Evolutionary conservation across 2,113 vertebrate genomes (phyloP), one percentile per base, ranked within the genome.

Genomic region (Lophochroa leadbeateri): DNA sequence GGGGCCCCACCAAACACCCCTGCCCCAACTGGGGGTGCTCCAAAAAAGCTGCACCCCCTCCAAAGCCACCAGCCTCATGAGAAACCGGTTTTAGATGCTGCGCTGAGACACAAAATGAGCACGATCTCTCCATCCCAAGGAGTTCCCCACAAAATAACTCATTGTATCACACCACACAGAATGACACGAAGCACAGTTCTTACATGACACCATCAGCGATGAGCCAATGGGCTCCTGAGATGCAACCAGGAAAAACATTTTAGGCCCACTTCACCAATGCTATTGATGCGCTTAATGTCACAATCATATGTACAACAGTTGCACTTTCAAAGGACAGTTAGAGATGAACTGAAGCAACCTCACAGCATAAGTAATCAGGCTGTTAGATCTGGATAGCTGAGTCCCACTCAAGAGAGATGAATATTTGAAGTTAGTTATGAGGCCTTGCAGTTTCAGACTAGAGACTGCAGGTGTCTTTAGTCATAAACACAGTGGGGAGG

Each of bases 141-240:
- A 71, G 13, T 52, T 84, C 58, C 21, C 14, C 0, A 0, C 19
- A 78, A 35, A 61, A 82, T 37, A 39, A 52, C 81, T 43, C 29
- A 5, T 60, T 0, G 0, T 50, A 39, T 79, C 27, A 29, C 0
- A 0, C 17, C 37, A 39, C 50, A 46, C n/a, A 49, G 41, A n/a
- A 46, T 29, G 25, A 46, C n/a, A 50, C 0, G 4, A 77, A 67
- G 12, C 4, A 43, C 27, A 25, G 58, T 53, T 78, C 60, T 92
- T 33, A 74, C 9, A 19, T 21, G 49, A 17, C 24, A 61, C 5
- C 1, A 4, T 49, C 41, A 58, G 10, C 2, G 1, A 57, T 46
- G 16, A 74, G 46, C 21, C 33, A 27, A 5, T 20, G 20, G 10
- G 25, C 2, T 74, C 20, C 47, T 7, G 11, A 50, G 24, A 71